Base-by-base conservation (phyloP, 1,140 invertebrate species). In the Eriocheir sinensis region DNA sequence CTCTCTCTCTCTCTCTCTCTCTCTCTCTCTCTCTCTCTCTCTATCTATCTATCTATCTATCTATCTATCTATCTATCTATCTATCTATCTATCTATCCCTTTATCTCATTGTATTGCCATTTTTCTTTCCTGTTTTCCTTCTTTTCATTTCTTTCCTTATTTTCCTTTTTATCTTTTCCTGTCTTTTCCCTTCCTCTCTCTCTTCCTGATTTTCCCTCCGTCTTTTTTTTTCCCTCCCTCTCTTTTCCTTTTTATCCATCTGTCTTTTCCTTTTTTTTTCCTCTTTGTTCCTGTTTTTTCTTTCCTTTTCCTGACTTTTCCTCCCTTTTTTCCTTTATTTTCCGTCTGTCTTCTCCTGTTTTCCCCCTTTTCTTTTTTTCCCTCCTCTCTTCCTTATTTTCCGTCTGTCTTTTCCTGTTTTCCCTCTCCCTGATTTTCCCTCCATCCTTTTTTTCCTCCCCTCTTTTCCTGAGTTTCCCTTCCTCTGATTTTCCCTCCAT, bases 401-500 rank as follows among this genome's bases (percentile, higher is more conserved):
- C 38, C 81, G 17, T 83, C 12, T 83, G 12, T n/a, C n/a, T 72
- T 12, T 12, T 12, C 53, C 12, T 12, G 15, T 9, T 30, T 89
- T 9, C 88, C 30, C 88, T 8, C 15, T 12, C 8, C 44, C n/a
- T 8, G 12, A 30, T 30, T 41, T 27, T 41, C 44, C 12, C n/a
- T 6, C 38, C 38, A 21, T 41, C 4, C n/a, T 36, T 27, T 15
- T 2, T 34, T 53, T 4, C 88, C 44, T 12, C 44, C 38, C n/a
- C 90, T 79, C 53, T 79, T 34, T 79, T 30, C 44, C 90, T 48
- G 27, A 21, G 8, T 34, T 60, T 30, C 30, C n/a, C 44, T 79
- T 2, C 44, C 90, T 91, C 90, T 91, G n/a, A n/a, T n/a, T n/a
- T n/a, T n/a, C n/a, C n/a, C n/a, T 48, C n/a, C 53, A 32, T 60